Base-by-base conservation (phyloP, 2,797 vertebrate species). In the Ambastaia sidthimunki region DNA sequence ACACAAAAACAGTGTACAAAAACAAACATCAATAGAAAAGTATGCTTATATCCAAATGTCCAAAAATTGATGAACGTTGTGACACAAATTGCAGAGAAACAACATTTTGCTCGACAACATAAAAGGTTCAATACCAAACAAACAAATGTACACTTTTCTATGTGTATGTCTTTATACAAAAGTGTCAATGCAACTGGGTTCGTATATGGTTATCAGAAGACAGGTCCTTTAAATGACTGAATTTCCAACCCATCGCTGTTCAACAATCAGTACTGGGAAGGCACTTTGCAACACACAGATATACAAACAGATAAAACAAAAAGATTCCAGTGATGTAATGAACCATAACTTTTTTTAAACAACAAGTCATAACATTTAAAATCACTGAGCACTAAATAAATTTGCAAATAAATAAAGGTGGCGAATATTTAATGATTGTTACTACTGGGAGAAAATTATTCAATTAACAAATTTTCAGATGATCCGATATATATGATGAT, bases 1-100 rank as follows among this genome's bases (percentile, higher is more conserved):
- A 92, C 89, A 92, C 90, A 91, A 92, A 90, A 92, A 94, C 93
- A 92, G 91, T 91, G 92, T 94, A 94, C 93, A 93, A 95, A 95
- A 95, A 93, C 91, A 93, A 93, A 94, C 93, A 94, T 93, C 88
- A 91, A 94, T 94, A 95, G 92, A 95, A 95, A 95, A 93, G 91
- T 94, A 93, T 93, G 93, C 88, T 92, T 93, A 93, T 93, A 94
- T 91, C 92, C 90, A 93, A 94, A 93, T 90, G 89, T 92, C 92
- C 89, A 91, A 93, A 93, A 93, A 92, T 67, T 23, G 92, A 88
- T 85, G 86, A 90, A 90, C 70, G 79, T 69, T 44, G 76, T 63
- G 76, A 84, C 80, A 81, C 48, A 85, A 84, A 86, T 78, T 74
- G 75, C 83, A 84, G 82, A 86, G 80, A 81, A 84, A 81, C 80